These are phyloP conservation scores for Orchesella cincta DNA, from an alignment of 1,140 invertebrate genomes.

Conservation along the genomic window DNA sequence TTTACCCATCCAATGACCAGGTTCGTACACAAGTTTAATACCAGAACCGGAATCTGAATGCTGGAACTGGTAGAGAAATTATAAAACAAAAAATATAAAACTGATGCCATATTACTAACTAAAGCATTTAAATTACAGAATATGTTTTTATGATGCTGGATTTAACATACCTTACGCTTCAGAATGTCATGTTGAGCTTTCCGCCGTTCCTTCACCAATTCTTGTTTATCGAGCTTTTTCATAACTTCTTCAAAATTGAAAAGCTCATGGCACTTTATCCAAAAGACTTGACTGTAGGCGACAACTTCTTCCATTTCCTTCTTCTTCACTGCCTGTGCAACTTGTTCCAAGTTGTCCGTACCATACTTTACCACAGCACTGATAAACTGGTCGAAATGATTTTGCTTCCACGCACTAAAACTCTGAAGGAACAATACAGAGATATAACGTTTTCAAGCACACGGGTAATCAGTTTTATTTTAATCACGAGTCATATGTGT, in stretches of 20 bases:
- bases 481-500: too few relatives aligned
- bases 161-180: neutral
- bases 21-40: constrained; percentile 9
- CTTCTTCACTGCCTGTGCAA: constrained; percentile 1
- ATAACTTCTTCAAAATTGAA: constrained; percentile 24
- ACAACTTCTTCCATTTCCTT: constrained; percentile 25
- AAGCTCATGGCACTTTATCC: constrained; percentile 29
- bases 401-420: constrained; percentile 16
- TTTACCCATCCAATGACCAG: neutral
- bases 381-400: constrained; percentile 26
- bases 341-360: constrained; percentile 11
- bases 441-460: too few relatives aligned
- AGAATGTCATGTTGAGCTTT: neutral
- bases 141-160: too few relatives aligned
- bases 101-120: too few relatives aligned
- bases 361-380: constrained; percentile 20
- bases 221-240: neutral
- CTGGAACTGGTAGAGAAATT: too few relatives aligned
- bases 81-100: too few relatives aligned
- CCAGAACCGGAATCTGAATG: too few relatives aligned
- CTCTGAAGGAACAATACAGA: constrained; percentile 18
- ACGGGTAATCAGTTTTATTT: too few relatives aligned
- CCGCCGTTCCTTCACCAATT: neutral
- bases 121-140: too few relatives aligned
- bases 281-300: constrained; percentile 29